Evolutionary conservation across 2,888 invertebrate genomes (phyloP).

Genomic region (Anaspis maculata): DNA sequence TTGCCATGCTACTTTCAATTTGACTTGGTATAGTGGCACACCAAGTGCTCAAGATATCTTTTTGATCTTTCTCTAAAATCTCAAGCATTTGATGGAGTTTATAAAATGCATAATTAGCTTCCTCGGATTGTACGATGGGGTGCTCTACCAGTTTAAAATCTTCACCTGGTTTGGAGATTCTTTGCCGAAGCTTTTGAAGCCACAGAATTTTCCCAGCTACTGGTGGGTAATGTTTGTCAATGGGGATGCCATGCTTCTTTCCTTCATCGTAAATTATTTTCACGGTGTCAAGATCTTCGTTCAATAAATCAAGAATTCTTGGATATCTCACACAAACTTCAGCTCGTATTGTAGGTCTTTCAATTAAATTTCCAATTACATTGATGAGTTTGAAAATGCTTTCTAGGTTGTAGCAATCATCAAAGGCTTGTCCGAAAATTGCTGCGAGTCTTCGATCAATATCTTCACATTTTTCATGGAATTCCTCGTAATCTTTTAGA

Average conservation of each 20-base stretch:
- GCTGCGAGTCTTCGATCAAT: constrained; percentile 72
- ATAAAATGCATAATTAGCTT: constrained; percentile 45
- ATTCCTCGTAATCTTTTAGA: constrained; percentile 53
- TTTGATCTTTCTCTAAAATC: constrained; percentile 55
- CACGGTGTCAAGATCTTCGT: constrained; percentile 55
- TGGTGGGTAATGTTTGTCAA: constrained; percentile 65
- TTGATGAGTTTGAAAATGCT: constrained; percentile 51
- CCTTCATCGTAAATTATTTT: constrained; percentile 57
- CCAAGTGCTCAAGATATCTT: constrained; percentile 63
- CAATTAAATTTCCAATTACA: constrained; percentile 56
- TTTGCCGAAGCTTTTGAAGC: constrained; percentile 56
- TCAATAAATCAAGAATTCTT: constrained; percentile 56
- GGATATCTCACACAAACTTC: constrained; percentile 63
- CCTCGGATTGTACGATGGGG: constrained; percentile 52
- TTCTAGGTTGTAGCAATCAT: constrained; percentile 65
- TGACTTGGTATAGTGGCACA: constrained; percentile 53
- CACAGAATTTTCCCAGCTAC: constrained; percentile 63
- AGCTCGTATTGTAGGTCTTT: constrained; percentile 63
- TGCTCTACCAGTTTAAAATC: constrained; percentile 58
- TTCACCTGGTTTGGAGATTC: constrained; percentile 52
- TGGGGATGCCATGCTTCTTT: constrained; percentile 45
- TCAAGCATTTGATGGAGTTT: constrained; percentile 60
- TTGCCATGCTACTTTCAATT: constrained; percentile 53
- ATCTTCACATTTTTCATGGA: constrained; percentile 55
- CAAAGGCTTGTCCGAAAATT: constrained; percentile 71